Percentiles rank a stretch among this genome's conserved stretches.
These are phyloP conservation scores for Entomyzon cyanotis DNA, from an alignment of 2,113 vertebrate genomes.

Conservation along the genomic window DNA sequence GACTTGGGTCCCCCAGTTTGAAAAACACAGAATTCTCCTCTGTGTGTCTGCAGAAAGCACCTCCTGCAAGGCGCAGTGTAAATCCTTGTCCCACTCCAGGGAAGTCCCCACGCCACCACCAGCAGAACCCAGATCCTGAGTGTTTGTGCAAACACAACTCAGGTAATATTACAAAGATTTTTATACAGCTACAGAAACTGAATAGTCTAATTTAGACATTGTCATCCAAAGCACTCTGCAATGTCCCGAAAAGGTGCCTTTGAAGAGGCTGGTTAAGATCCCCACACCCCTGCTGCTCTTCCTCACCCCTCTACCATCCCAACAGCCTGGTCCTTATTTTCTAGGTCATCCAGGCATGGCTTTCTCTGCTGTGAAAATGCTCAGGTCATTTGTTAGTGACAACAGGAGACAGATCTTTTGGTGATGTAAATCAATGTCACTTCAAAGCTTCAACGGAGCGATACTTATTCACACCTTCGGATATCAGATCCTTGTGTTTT, in stretches of 20 bases:
- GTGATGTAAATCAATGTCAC: slow-evolving; percentile 64
- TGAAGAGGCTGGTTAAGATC: neutral
- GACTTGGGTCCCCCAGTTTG: neutral
- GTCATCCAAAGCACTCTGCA: neutral
- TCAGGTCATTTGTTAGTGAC: slow-evolving; percentile 49
- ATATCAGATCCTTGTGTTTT: neutral
- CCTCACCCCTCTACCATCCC: neutral
- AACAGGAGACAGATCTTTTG: slow-evolving; percentile 29
- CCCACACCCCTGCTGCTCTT: neutral
- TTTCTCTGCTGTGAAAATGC: neutral
- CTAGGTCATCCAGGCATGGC: neutral
- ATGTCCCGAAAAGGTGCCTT: neutral
- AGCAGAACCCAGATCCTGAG: neutral
- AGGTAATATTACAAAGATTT: neutral
- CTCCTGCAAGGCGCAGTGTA: neutral
- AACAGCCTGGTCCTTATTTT: neutral
- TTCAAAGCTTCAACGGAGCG: slow-evolving; percentile 36
- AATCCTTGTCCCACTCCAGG: neutral
- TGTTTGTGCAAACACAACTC: neutral
- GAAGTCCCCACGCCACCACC: accelerated
- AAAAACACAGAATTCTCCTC: neutral
- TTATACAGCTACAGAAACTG: neutral
- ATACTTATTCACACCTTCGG: slow-evolving; percentile 49
- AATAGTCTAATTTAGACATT: accelerated
- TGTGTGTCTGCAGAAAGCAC: neutral